phyloP scores from a whole-genome alignment of 2,797 vertebrate genomes.

The Spatula clypeata region DNA sequence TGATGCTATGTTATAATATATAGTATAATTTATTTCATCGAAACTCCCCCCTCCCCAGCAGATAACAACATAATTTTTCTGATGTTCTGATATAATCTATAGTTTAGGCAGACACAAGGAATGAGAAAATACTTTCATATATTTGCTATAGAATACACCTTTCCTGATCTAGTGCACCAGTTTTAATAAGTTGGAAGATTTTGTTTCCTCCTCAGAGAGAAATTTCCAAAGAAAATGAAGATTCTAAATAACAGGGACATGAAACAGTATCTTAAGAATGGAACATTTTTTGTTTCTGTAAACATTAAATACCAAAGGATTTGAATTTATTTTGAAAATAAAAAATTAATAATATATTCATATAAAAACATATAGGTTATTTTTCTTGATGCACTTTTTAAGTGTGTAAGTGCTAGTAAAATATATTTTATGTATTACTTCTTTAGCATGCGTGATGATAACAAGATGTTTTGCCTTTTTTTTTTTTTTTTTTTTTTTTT shows the following conservation, averaged over 20 bases:
- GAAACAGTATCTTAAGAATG: not conserved
- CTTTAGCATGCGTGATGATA: not conserved
- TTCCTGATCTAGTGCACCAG: not conserved
- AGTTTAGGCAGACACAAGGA: not conserved
- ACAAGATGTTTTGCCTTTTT: not conserved
- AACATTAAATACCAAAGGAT: not conserved
- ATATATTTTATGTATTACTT: not conserved
- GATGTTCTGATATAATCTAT: conserved; percentile 13
- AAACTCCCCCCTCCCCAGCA: not conserved
- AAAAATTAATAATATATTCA: not conserved
- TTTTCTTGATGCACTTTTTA: not conserved
- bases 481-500: not conserved
- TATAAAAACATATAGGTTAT: not conserved
- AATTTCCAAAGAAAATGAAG: not conserved
- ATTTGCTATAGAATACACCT: not conserved
- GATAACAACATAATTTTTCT: not conserved
- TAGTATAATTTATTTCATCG: conserved; percentile 35
- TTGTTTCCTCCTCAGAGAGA: not conserved
- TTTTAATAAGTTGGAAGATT: not conserved
- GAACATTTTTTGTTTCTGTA: not conserved
- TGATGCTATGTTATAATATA: not conserved
- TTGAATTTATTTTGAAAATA: not conserved
- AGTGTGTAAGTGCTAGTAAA: not conserved
- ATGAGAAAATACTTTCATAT: not conserved
- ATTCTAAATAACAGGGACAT: not conserved